A percentile compares a stretch with the other conserved stretches of the same genome.
Evolutionary conservation across 2,888 invertebrate species (phyloP).

Genomic region (Noctua pronuba): DNA sequence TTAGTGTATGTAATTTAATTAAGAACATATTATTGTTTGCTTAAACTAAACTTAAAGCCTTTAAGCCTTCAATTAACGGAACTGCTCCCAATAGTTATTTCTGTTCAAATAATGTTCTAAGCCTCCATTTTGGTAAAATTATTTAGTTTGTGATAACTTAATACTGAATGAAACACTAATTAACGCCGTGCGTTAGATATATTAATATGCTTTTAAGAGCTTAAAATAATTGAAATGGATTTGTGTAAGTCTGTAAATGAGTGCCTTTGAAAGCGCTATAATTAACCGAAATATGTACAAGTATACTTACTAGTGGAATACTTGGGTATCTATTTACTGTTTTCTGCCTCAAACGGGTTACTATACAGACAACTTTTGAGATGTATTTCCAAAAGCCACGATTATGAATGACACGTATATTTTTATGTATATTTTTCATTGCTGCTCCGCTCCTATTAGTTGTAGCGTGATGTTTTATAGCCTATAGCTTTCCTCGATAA

Average conservation of each 20-base stretch:
- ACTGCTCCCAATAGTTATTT: background rate
- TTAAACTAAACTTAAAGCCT: background rate
- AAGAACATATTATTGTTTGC: background rate
- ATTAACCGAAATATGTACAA: background rate
- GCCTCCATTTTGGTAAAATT: background rate
- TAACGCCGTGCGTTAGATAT: background rate
- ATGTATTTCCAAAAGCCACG: background rate
- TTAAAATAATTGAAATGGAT: slow-evolving; percentile 11
- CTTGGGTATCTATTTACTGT: background rate
- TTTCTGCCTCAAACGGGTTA: background rate
- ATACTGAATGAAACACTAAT: slow-evolving; percentile 35
- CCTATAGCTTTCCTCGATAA: no score
- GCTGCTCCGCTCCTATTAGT: no score
- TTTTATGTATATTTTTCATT: no score
- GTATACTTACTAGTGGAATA: background rate
- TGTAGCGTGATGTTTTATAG: no score
- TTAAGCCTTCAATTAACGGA: background rate
- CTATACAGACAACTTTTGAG: background rate
- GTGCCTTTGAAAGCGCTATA: background rate
- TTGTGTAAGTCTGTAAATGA: background rate
- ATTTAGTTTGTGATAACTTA: slow-evolving; percentile 5
- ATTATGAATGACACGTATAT: background rate
- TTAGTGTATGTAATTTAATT: no score
- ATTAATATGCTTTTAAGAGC: slow-evolving; percentile 16
- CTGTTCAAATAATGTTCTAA: slow-evolving; percentile 16